These are phyloP conservation scores for Apodemus agrarius DNA, from an alignment of 2,797 vertebrate species.

Conservation along the genomic window DNA sequence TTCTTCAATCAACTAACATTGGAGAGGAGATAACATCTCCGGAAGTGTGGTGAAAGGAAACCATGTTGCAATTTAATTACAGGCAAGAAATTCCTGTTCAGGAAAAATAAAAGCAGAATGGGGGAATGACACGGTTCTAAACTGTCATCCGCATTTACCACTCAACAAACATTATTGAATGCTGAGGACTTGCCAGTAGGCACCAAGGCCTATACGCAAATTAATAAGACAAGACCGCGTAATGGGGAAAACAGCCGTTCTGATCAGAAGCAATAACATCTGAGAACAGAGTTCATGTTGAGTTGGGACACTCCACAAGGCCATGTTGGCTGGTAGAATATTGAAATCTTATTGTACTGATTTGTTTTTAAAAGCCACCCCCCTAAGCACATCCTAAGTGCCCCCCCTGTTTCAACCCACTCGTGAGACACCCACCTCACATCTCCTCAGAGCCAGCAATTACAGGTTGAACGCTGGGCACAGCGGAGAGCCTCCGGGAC, in stretches of 20 bases:
- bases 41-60: slow-evolving; percentile 65
- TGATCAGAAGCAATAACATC: slow-evolving; percentile 7
- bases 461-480: background rate
- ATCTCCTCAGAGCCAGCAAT: slow-evolving; percentile 20
- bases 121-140: slow-evolving; percentile 2
- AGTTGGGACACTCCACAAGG: background rate
- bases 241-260: background rate
- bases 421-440: background rate
- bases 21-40: slow-evolving; percentile 64
- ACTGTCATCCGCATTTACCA: background rate
- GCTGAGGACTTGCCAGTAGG: background rate
- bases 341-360: slow-evolving; percentile 31
- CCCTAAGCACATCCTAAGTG: background rate
- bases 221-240: background rate
- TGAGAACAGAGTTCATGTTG: background rate
- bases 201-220: slow-evolving; percentile 11
- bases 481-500: background rate
- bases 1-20: slow-evolving; percentile 72
- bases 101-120: background rate
- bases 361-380: background rate
- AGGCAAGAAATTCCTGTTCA: slow-evolving; percentile 63
- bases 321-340: background rate
- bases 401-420: background rate
- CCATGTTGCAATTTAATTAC: slow-evolving; percentile 73
- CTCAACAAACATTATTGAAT: slow-evolving; percentile 32